These are phyloP conservation scores for Microctenopoma lineatum DNA, from an alignment of 2,797 vertebrate genomes.

Conservation along the genomic window DNA sequence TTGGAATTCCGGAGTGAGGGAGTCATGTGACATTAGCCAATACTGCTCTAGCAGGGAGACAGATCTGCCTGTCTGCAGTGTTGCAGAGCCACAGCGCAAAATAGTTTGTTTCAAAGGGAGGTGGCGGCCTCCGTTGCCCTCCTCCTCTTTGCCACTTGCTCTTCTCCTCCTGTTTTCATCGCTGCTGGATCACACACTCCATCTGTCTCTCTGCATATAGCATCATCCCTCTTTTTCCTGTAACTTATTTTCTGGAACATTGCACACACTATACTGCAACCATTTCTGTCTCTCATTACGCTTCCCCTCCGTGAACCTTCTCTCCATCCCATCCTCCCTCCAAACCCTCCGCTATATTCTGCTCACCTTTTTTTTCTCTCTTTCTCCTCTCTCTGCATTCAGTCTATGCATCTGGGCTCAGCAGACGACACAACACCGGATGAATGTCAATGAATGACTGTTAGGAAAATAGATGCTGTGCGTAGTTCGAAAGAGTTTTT, in stretches of 20 bases:
- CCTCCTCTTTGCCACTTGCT: conserved; percentile 14
- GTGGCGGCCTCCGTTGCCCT: conserved; percentile 11
- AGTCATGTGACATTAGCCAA: not conserved
- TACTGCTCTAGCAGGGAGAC: not conserved
- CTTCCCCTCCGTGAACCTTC: conserved; percentile 10
- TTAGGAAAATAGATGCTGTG: conserved; percentile 69
- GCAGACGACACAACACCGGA: conserved; percentile 65
- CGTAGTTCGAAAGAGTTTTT: conserved; percentile 46
- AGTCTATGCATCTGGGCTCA: conserved; percentile 80
- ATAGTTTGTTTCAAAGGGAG: conserved; percentile 27
- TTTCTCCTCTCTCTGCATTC: conserved; percentile 62
- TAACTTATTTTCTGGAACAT: conserved; percentile 26
- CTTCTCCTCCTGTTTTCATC: conserved; percentile 34
- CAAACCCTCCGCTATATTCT: not conserved
- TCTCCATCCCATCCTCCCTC: not conserved
- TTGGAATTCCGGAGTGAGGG: not conserved
- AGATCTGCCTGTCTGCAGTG: not conserved
- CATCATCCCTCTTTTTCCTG: conserved; percentile 20
- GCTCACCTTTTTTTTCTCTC: conserved; percentile 11
- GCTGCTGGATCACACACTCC: conserved; percentile 45
- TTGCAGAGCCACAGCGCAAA: conserved; percentile 3
- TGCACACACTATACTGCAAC: conserved; percentile 25
- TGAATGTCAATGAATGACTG: conserved; percentile 80
- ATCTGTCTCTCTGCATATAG: conserved; percentile 43
- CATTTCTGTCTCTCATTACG: conserved; percentile 1